Percentiles rank a stretch among this genome's conserved stretches.
Evolutionary conservation across 2,888 invertebrate species (phyloP).

Genomic region (Drosophila algonquin): DNA sequence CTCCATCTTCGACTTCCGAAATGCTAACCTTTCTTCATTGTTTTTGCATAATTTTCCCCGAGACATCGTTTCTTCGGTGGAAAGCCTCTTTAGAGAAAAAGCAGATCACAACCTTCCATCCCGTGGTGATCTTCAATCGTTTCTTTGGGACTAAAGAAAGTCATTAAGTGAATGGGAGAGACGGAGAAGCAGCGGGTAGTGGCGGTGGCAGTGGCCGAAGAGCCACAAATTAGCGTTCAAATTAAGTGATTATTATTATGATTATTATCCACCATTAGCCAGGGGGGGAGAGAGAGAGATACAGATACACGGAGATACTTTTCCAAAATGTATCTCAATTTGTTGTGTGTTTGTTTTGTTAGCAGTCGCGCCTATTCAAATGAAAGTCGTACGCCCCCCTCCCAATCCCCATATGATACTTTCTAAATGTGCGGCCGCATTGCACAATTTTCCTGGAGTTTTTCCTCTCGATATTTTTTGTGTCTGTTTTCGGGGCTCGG

Average conservation of each 20-base stretch:
- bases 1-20: not conserved
- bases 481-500: constrained; percentile 18
- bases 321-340: constrained; percentile 45
- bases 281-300: not conserved
- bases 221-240: constrained; percentile 66
- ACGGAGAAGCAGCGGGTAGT: constrained; percentile 5
- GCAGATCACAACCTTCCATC: constrained; percentile 67
- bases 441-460: constrained; percentile 42
- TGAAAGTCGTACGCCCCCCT: constrained; percentile 57
- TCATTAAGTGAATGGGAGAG: constrained; percentile 60
- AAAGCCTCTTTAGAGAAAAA: constrained; percentile 45
- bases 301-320: constrained; percentile 5
- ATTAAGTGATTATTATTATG: constrained; percentile 79
- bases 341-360: constrained; percentile 41
- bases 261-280: constrained; percentile 54
- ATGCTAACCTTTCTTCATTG: constrained; percentile 34
- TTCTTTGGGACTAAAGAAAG: constrained; percentile 62
- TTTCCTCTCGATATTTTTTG: constrained; percentile 5
- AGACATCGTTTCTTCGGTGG: constrained; percentile 34
- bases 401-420: constrained; percentile 30
- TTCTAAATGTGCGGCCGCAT: constrained; percentile 46
- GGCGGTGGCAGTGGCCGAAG: constrained; percentile 35
- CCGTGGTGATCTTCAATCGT: constrained; percentile 14
- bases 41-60: constrained; percentile 68
- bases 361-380: constrained; percentile 64